These are phyloP conservation scores for Phylloscopus trochilus DNA, from an alignment of 2,113 vertebrate species.

Conservation along the genomic window DNA sequence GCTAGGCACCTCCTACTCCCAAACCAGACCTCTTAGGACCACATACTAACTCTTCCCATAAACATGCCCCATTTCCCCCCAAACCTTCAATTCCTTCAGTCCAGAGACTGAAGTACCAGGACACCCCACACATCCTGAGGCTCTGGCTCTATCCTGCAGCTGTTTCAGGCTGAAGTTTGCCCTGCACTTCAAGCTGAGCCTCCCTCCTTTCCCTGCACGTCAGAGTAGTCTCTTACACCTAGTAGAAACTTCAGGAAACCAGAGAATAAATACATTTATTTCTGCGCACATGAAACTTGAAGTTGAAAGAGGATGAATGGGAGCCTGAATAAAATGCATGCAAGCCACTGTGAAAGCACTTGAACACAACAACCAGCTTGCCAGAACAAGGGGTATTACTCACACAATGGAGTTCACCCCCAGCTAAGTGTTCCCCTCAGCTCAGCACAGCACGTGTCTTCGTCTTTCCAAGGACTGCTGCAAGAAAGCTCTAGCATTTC, in stretches of 20 bases:
- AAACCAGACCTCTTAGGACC: neutral
- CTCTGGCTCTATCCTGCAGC: neutral
- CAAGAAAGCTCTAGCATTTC: neutral
- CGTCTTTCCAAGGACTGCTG: neutral
- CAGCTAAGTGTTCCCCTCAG: neutral
- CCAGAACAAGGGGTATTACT: neutral
- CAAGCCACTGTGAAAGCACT: neutral
- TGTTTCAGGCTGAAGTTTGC: neutral
- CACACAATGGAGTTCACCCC: neutral
- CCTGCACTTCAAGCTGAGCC: neutral
- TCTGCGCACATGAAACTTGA: neutral
- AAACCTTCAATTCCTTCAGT: neutral
- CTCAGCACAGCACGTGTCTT: rapidly evolving
- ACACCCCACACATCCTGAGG: neutral
- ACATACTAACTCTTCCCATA: neutral
- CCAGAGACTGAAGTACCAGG: neutral
- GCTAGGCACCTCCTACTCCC: neutral
- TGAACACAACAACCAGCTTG: neutral
- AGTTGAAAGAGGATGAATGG: neutral
- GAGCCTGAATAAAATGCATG: neutral
- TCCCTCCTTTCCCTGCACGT: neutral
- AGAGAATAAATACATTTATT: neutral
- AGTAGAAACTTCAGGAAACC: neutral
- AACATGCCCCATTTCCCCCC: neutral
- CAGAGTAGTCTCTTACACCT: too few species aligned